These are phyloP conservation scores for Ceratoteleas bidentatus DNA, from an alignment of 1,140 invertebrate species.

Conservation along the genomic window DNA sequence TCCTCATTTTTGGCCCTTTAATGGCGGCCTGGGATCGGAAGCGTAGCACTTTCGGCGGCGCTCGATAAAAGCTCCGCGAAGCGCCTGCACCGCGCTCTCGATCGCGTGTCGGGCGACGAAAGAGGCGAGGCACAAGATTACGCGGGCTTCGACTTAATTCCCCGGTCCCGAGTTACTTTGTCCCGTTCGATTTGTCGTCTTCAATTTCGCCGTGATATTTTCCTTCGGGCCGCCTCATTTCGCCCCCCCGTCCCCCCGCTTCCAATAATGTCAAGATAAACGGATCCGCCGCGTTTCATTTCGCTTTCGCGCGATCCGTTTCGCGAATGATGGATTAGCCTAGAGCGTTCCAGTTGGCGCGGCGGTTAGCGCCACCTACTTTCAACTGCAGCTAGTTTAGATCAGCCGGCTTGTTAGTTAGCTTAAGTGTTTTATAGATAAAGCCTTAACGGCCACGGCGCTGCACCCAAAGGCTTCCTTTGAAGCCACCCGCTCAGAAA, in stretches of 20 bases:
- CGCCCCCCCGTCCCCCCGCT: not conserved
- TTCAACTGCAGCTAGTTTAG: constrained; percentile 45
- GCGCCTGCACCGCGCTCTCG: constrained; percentile 31
- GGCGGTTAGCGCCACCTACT: constrained; percentile 46
- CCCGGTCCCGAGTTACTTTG: constrained; percentile 48
- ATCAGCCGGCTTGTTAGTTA: constrained; percentile 56
- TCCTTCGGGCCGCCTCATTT: constrained; percentile 22
- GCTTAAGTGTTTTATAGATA: constrained; percentile 54
- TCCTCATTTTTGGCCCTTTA: not conserved
- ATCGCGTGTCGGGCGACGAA: constrained; percentile 51
- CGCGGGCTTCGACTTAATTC: constrained; percentile 60
- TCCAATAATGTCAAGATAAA: constrained; percentile 39
- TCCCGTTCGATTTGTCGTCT: constrained; percentile 58
- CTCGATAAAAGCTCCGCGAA: constrained; percentile 30
- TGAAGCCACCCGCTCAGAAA: constrained; percentile 43
- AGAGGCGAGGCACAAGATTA: constrained; percentile 47
- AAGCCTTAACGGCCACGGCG: constrained; percentile 36
- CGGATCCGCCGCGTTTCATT: constrained; percentile 21
- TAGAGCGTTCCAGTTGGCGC: constrained; percentile 33
- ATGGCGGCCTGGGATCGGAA: constrained; percentile 11
- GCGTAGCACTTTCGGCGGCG: constrained; percentile 23
- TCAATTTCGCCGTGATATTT: constrained; percentile 50
- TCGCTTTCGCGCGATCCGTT: constrained; percentile 6
- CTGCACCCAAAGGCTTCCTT: constrained; percentile 46
- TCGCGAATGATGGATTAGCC: constrained; percentile 45